Evolutionary conservation across 2,888 invertebrate species (phyloP), one percentile per base, ranked within the genome.

Genomic region (Sarcophaga carnaria): DNA sequence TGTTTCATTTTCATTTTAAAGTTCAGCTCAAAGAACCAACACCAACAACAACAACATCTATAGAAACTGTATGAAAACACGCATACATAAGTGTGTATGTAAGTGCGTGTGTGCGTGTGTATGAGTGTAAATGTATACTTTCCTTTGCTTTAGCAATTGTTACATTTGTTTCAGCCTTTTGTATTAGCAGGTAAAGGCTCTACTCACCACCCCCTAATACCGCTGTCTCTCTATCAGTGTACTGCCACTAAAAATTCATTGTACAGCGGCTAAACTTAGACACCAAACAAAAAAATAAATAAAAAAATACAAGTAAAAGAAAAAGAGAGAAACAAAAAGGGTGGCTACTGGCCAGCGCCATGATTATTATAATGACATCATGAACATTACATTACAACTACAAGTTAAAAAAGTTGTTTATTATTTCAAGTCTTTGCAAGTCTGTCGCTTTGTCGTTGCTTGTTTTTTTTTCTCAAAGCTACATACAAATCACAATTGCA

Each of bases 341-440:
- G 67, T 60, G 70, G 45, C 47, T 22, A 66, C 76, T 71, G 66
- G 80, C 75, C 80, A 71, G 49, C 71, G 76, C 80, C 76, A 72
- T 80, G 59, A 76, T 76, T 80, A 76, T 84, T 64, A 81, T 84
- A 71, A 84, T 83, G 78, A 69, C 83, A 80, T 87, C 69, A 83
- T 69, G 45, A 81, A 47, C 75, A 60, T 78, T 77, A 59, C 60
- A 22, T 20, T 20, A 66, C 54, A 64, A 10, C 74, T 81, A 64
- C 17, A 47, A 27, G 25, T 75, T 64, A 27, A 78, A 81, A 66
- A 80, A 54, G 45, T 79, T 67, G 54, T 67, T 25, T 67, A 45
- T 71, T 6, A 70, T 71, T 80, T 20, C 5, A 62, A 49, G 17
- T 54, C 54, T 54, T 14, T 54, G 54, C 17, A 54, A 54, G 54